Conservation (phyloP, 2,797 vertebrate species). For the Argentina silus region DNA sequence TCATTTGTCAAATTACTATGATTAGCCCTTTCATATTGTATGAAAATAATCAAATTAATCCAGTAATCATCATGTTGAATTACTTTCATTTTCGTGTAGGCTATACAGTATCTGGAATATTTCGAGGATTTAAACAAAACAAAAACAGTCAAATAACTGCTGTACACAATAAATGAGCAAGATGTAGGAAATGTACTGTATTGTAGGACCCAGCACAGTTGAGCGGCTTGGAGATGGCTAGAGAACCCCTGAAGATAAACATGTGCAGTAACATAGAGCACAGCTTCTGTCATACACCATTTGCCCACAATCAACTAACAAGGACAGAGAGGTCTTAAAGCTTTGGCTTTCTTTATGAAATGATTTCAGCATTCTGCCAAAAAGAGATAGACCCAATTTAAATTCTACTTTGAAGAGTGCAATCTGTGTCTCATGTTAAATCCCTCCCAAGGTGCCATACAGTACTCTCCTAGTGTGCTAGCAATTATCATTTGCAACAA, state of each 20-base stretch:
- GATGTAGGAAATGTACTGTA: background rate
- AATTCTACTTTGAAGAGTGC: background rate
- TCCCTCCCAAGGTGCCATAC: background rate
- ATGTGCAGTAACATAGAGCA: background rate
- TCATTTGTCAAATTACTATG: no score
- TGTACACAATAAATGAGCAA: background rate
- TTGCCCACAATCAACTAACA: slow-evolving; percentile 11
- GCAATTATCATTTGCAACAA: background rate
- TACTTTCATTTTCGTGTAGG: background rate
- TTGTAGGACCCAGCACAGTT: slow-evolving; percentile 2
- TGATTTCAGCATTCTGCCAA: background rate
- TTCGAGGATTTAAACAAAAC: background rate
- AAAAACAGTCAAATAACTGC: background rate
- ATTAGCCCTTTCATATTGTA: background rate
- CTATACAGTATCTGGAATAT: background rate
- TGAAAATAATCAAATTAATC: no score
- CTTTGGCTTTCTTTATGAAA: background rate
- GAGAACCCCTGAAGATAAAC: background rate
- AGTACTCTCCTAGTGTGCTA: background rate
- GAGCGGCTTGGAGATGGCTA: background rate
- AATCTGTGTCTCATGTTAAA: background rate
- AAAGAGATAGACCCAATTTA: background rate
- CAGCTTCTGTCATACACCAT: slow-evolving; percentile 19
- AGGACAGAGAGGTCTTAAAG: slow-evolving; percentile 14
- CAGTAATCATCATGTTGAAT: no score